Evolutionary conservation across 2,888 invertebrate genomes (phyloP).

Genomic region (Acleris holmiana): DNA sequence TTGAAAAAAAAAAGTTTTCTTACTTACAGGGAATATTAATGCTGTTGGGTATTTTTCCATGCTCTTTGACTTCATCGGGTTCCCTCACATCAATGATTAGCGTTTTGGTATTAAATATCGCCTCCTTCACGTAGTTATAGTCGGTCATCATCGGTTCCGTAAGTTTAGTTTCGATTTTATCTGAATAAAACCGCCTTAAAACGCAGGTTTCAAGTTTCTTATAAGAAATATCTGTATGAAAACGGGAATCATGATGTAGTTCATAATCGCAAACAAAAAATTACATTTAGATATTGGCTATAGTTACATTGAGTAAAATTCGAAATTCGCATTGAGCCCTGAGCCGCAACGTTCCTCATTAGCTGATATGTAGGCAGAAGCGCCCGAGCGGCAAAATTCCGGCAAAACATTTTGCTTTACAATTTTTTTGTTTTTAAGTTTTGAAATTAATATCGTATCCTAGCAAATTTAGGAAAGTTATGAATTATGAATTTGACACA

Average conservation of each 20-base stretch:
- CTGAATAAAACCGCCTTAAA: conserved; percentile 51
- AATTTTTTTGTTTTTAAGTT: conserved; percentile 11
- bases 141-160: conserved; percentile 65
- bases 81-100: conserved; percentile 91
- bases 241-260: background rate
- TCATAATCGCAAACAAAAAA: conserved; percentile 28
- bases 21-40: conserved; percentile 90
- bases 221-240: conserved; percentile 23
- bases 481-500: no score
- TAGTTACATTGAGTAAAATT: conserved; percentile 39
- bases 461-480: background rate
- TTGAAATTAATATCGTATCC: background rate
- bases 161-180: conserved; percentile 47
- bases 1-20: background rate
- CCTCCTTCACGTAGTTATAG: conserved; percentile 73
- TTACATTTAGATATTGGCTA: conserved; percentile 22
- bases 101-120: conserved; percentile 52
- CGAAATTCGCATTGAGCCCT: conserved; percentile 44
- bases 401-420: conserved; percentile 22
- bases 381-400: conserved; percentile 9
- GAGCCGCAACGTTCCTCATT: conserved; percentile 15
- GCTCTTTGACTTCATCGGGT: conserved; percentile 87
- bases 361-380: conserved; percentile 23
- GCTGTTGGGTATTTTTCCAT: conserved; percentile 89
- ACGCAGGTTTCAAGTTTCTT: background rate